These are phyloP conservation scores for Micromys minutus DNA, from an alignment of 2,113 vertebrate species.

Conservation along the genomic window DNA sequence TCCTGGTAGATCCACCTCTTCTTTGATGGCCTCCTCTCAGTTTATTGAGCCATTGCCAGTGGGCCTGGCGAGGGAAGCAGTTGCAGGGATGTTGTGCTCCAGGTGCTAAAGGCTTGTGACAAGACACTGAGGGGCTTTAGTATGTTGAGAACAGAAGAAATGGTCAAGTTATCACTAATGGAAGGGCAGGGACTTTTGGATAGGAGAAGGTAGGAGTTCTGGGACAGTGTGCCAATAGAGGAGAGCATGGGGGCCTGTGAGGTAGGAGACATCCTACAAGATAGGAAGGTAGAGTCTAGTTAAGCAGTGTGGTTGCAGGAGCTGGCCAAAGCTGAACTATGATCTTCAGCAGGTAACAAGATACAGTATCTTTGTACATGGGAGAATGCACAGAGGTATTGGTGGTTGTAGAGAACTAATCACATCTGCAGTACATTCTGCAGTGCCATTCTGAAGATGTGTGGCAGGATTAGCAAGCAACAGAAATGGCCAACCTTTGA, in stretches of 20 bases:
- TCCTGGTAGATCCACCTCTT: no score
- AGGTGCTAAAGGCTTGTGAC: no score
- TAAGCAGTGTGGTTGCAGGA: not conserved
- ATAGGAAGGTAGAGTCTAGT: not conserved
- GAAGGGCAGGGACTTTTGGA: not conserved
- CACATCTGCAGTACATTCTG: not conserved
- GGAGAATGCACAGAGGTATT: not conserved
- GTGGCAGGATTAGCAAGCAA: not conserved
- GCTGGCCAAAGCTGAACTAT: not conserved
- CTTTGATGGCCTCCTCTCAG: not conserved
- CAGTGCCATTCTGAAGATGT: not conserved
- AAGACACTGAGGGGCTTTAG: not conserved
- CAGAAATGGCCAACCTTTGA: not conserved
- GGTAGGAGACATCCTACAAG: not conserved
- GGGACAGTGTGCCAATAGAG: not conserved
- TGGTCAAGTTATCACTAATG: rapidly evolving
- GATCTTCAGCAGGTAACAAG: not conserved
- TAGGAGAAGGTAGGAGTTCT: not conserved
- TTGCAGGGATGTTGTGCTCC: no score
- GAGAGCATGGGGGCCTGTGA: not conserved
- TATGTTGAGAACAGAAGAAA: not conserved
- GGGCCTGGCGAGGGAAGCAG: not conserved
- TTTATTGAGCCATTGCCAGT: not conserved
- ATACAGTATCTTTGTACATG: not conserved
- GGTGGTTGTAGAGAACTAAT: not conserved